phyloP scores from a whole-genome alignment of 2,113 vertebrate genomes.

The Erinaceus europaeus region DNA sequence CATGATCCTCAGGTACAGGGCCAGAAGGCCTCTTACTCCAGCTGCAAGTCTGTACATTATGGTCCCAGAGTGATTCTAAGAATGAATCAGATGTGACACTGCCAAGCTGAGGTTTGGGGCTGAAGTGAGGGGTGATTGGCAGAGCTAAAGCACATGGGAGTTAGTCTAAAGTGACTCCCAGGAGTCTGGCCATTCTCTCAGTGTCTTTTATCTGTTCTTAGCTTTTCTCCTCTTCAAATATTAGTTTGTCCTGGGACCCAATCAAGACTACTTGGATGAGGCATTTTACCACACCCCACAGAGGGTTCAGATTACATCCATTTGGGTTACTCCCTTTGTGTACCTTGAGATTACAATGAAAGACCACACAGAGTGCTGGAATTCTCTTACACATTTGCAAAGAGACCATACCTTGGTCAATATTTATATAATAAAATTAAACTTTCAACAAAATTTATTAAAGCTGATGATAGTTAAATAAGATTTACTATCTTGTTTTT shows the following conservation, averaged over 20 bases:
- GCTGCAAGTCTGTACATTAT: neutral
- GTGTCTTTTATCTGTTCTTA: neutral
- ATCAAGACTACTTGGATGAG: neutral
- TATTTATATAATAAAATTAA: slow-evolving; percentile 15
- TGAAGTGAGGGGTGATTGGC: neutral
- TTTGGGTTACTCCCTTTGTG: neutral
- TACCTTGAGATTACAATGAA: neutral
- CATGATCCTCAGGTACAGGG: fast-evolving
- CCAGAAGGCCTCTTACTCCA: neutral
- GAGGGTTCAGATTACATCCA: neutral
- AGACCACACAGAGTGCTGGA: neutral
- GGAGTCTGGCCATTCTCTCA: neutral
- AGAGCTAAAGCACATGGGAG: neutral
- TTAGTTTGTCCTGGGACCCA: neutral
- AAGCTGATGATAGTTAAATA: neutral
- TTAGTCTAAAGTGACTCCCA: neutral
- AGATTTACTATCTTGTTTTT: neutral
- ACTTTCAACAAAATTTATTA: neutral
- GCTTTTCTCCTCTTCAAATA: neutral
- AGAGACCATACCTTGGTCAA: neutral
- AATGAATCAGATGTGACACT: neutral
- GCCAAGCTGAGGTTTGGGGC: neutral
- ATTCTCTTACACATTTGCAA: neutral
- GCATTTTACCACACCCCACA: neutral
- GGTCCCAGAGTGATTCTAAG: neutral